These are phyloP conservation scores for Rhagoletis pomonella DNA, from an alignment of 1,140 invertebrate species.

Conservation along the genomic window DNA sequence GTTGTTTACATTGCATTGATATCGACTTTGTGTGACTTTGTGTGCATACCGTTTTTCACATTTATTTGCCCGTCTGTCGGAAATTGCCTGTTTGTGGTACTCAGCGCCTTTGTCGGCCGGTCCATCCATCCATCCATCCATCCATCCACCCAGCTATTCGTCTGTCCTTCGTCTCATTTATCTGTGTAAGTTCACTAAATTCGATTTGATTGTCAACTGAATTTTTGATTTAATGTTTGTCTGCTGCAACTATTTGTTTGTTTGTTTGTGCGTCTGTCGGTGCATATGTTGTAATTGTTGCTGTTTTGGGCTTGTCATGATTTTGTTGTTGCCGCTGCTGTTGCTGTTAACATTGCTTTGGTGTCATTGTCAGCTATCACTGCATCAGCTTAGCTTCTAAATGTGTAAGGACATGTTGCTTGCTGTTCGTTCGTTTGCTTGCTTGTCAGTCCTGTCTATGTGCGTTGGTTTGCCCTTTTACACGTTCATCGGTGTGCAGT, in stretches of 20 bases:
- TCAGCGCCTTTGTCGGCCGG: background rate
- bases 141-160: background rate
- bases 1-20: conserved; percentile 50
- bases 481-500: background rate
- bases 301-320: background rate
- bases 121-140: background rate
- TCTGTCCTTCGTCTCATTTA: background rate
- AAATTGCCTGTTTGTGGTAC: conserved; percentile 37
- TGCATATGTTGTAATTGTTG: conserved; percentile 36
- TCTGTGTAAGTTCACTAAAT: conserved; percentile 20
- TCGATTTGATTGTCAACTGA: conserved; percentile 52
- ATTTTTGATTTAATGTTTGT: conserved; percentile 54
- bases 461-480: background rate
- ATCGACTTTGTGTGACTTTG: conserved; percentile 25
- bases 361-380: conserved; percentile 50
- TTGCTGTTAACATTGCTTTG: background rate
- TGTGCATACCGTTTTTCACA: background rate
- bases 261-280: background rate
- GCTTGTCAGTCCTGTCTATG: too few species aligned
- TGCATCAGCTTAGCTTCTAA: conserved; percentile 5
- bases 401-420: background rate
- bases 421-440: too few species aligned
- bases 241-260: conserved; percentile 42
- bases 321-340: conserved; percentile 7
- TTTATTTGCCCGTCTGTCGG: conserved; percentile 38